Conservation (phyloP, 2,797 vertebrate genomes). For the Hyperoplus lanceolatus region DNA sequence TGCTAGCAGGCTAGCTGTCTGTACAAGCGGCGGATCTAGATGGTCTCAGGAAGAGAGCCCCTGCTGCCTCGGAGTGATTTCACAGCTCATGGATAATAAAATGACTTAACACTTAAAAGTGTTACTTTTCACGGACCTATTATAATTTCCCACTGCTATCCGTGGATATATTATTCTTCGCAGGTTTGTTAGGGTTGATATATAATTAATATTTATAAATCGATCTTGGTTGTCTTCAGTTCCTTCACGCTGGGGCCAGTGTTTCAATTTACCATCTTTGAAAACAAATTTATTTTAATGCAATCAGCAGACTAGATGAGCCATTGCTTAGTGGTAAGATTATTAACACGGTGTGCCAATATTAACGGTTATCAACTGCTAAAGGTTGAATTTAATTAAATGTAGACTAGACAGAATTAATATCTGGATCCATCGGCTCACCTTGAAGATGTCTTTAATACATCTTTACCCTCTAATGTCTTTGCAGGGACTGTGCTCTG, state of each 20-base stretch:
- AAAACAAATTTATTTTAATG: constrained; percentile 29
- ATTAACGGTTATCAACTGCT: constrained; percentile 12
- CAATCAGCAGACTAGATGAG: constrained; percentile 30
- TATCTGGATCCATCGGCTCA: constrained; percentile 23
- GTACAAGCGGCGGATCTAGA: constrained; percentile 6
- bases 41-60: constrained; percentile 20
- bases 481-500: neutral
- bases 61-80: constrained; percentile 52
- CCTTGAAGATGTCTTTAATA: constrained; percentile 9
- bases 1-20: constrained; percentile 68
- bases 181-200: neutral
- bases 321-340: constrained; percentile 11
- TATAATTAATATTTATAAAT: neutral
- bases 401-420: constrained; percentile 7
- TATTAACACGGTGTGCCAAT: constrained; percentile 9
- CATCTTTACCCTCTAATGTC: constrained; percentile 7
- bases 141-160: neutral
- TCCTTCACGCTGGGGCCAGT: neutral
- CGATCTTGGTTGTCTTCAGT: neutral
- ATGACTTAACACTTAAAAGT: neutral
- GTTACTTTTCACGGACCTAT: too few species aligned
- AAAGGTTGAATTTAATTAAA: constrained; percentile 40
- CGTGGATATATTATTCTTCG: neutral
- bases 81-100: neutral
- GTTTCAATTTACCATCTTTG: constrained; percentile 5